Base-by-base conservation (phyloP, 2,113 vertebrate species). In the Melanerpes aurifrons region DNA sequence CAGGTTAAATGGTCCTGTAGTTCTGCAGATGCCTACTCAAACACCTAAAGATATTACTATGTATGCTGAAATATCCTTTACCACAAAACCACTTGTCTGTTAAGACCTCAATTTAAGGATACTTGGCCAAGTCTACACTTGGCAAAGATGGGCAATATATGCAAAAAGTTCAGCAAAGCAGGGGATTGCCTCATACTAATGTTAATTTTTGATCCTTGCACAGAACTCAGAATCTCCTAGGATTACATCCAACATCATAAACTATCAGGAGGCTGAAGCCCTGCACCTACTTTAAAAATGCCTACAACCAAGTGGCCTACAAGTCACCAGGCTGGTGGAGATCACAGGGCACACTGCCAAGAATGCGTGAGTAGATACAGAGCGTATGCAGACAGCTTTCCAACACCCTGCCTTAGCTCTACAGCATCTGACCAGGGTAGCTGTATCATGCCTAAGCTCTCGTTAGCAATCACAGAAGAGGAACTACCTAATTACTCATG, bases 211-310 rank as follows among this genome's bases (percentile, higher is more conserved):
- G 43, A 48, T 37, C 43, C 59, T 29, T n/a, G 35, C 56, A 82
- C 68, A 93, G 88, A 92, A 59, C 54, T 21, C 35, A 32, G 43
- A 40, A 40, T 43, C 81, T 92, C 58, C 86, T 54, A 91, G 78
- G 81, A 89, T 79, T 69, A 85, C 5, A 18, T 66, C 81, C 74
- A 90, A 48, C 69, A 90, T 26, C 63, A 70, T 21, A 6, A 89
- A 84, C 28, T 76, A 58, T 22, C 4, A 79, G 71, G 59, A 89
- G 15, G 67, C 62, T 76, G 71, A 87, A 85, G 67, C 67, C 29
- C 53, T 50, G 6, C 3, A 68, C 35, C 53, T 74, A 5, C 22
- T 28, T 35, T 4, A 62, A 76, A 72, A 50, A 9, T 56, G 18
- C 7, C 59, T 66, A 72, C 1, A 3, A 75, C 28, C 43, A 53